Evolutionary conservation across 2,113 vertebrate genomes (phyloP).

Genomic region (Hymenochirus boettgeri): DNA sequence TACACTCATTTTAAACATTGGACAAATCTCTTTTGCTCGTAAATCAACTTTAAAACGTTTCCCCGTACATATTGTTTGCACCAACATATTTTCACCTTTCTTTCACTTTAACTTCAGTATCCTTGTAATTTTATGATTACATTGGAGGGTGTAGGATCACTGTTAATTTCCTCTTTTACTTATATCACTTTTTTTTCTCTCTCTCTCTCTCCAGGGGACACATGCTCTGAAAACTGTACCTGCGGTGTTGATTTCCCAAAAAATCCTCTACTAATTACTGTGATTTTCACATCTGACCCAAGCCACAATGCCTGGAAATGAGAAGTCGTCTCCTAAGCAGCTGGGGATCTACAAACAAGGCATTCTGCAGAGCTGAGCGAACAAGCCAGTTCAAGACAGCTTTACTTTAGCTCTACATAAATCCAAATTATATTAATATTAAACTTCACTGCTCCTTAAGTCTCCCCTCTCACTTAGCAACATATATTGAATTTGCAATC

Average conservation of each 20-base stretch:
- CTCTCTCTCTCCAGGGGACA: slow-evolving; percentile 50
- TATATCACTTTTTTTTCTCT: slow-evolving; percentile 33
- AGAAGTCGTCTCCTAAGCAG: slow-evolving; percentile 53
- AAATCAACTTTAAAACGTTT: not conserved
- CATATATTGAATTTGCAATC: slow-evolving; percentile 29
- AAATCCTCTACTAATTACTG: slow-evolving; percentile 51
- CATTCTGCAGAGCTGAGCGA: slow-evolving; percentile 41
- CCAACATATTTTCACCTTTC: not conserved
- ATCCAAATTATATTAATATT: slow-evolving; percentile 45
- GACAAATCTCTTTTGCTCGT: too few species aligned
- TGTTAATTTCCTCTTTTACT: slow-evolving; percentile 62
- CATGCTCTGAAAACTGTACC: slow-evolving; percentile 56
- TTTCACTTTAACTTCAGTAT: slow-evolving; percentile 15
- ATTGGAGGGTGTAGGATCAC: slow-evolving; percentile 56
- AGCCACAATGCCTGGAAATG: slow-evolving; percentile 53
- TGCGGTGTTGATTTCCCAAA: slow-evolving; percentile 53
- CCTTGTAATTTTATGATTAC: slow-evolving; percentile 40
- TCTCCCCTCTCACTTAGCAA: slow-evolving; percentile 23
- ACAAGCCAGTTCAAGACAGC: slow-evolving; percentile 43
- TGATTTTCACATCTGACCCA: slow-evolving; percentile 54
- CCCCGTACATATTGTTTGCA: not conserved
- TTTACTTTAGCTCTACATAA: slow-evolving; percentile 36
- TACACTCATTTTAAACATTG: too few species aligned
- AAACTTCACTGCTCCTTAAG: slow-evolving; percentile 37
- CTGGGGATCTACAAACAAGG: slow-evolving; percentile 42